A percentile compares a stretch with the other conserved stretches of the same genome.
These are phyloP conservation scores for Antidorcas marsupialis DNA, from an alignment of 2,113 vertebrate genomes.

Conservation along the genomic window DNA sequence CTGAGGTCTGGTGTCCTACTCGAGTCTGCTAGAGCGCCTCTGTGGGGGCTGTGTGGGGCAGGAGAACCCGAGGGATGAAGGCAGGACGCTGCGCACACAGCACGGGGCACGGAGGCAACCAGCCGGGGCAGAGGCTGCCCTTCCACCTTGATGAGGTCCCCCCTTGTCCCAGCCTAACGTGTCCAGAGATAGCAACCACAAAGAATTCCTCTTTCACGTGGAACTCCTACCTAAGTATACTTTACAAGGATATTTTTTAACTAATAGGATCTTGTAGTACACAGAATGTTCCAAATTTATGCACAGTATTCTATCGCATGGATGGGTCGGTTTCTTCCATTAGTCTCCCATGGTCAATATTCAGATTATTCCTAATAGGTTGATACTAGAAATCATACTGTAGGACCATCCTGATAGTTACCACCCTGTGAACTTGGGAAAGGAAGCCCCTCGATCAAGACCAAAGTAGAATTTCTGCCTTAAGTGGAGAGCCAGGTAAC, in stretches of 20 bases:
- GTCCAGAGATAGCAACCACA: neutral
- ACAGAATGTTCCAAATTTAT: neutral
- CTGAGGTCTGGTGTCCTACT: neutral
- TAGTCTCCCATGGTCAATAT: neutral
- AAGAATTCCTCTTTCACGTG: neutral
- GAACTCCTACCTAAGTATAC: neutral
- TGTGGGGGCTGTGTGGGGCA: neutral
- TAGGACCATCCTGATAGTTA: neutral
- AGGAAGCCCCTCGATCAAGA: neutral
- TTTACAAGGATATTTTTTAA: neutral
- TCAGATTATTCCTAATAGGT: neutral
- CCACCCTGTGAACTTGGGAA: neutral
- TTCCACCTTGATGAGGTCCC: neutral
- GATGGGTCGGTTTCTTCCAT: neutral
- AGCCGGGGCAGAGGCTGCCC: neutral
- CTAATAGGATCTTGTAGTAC: neutral
- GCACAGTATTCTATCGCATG: neutral
- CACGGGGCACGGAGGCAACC: neutral
- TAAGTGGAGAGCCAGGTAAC: neutral
- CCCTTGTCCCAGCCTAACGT: neutral
- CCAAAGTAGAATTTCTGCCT: neutral
- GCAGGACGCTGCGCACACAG: neutral
- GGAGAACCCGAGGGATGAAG: neutral
- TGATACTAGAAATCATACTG: neutral
- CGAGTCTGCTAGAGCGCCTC: neutral